A percentile compares a stretch with the other conserved stretches of the same genome.
phyloP scores from a whole-genome alignment of 2,888 invertebrate species.

The Hydropsyche betteni region DNA sequence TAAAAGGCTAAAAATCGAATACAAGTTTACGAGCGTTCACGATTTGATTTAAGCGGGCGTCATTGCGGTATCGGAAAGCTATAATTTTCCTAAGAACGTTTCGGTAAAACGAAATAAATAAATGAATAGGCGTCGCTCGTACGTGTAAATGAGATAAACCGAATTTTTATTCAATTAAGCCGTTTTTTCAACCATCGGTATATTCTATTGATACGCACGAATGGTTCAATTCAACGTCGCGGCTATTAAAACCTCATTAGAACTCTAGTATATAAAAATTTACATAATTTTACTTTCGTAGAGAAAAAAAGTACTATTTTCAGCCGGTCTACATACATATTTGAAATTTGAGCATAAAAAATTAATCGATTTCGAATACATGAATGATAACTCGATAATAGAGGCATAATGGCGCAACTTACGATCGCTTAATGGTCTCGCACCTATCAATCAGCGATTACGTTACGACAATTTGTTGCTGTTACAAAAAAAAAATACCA shows the following conservation, averaged over 20 bases:
- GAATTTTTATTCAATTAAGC: neutral
- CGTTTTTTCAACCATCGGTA: slow-evolving; percentile 2
- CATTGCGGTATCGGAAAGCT: no score
- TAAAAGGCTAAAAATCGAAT: no score
- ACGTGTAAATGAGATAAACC: no score
- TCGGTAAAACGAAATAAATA: no score
- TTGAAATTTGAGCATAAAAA: no score
- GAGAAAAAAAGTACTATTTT: no score
- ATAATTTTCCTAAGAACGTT: no score
- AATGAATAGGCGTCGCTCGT: no score
- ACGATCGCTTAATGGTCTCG: slow-evolving; percentile 20
- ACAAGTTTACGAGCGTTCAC: no score
- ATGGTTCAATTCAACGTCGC: slow-evolving; percentile 10
- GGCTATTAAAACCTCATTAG: slow-evolving; percentile 27
- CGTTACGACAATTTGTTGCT: slow-evolving; percentile 12
- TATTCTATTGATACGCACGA: neutral
- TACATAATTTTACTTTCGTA: neutral
- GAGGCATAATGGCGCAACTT: slow-evolving; percentile 16
- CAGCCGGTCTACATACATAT: no score
- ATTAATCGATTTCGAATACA: slow-evolving; percentile 14
- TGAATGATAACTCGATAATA: slow-evolving; percentile 21
- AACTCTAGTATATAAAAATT: neutral
- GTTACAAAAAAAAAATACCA: slow-evolving; percentile 6
- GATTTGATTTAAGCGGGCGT: no score
- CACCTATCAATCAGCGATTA: slow-evolving; percentile 29